Evolutionary conservation across 2,888 invertebrate species (phyloP), one percentile per base, ranked within the genome.

Genomic region (Schizaphis graminum): DNA sequence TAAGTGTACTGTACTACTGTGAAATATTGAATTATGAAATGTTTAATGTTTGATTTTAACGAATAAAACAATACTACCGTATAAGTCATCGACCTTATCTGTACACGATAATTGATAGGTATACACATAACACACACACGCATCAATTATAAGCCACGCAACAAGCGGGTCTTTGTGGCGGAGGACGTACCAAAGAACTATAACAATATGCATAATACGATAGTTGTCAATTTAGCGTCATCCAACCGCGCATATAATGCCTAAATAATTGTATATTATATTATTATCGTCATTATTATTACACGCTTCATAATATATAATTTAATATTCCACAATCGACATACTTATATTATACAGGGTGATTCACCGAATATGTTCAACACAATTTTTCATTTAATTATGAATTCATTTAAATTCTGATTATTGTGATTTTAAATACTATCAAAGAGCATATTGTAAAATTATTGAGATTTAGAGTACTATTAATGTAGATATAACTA

Each of bases 131-230:
- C n/a, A 67, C n/a, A 67, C n/a, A 16, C 1, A 67, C 77, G 35
- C 35, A 35, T 77, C 77, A 77, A 77, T 77, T 77, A 77, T 35
- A 77, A 77, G 35, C 35, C 77, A 21, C 77, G 21, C 35, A 77
- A 77, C 77, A 77, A 77, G 77, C 21, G 8, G 35, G 77, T 77
- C 77, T 77, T 35, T 35, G 21, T 21, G 35, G 26, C 35, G 77
- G 35, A 77, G 77, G 35, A 41, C 35, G 77, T 41, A 77, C 35
- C 35, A 21, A 35, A 77, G 53, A 35, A 35, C 35, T 41, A 41
- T 77, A 77, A 77, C 35, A 77, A 77, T 77, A 67, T 67, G n/a
- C 8, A 77, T 77, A 77, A 77, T 77, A 35, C 77, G 77, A 77
- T 77, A 35, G 21, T 77, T 35, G 77, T 77, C 77, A 41, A 77